Conservation (phyloP, 2,797 vertebrate species). For the Poecilia gillii region DNA sequence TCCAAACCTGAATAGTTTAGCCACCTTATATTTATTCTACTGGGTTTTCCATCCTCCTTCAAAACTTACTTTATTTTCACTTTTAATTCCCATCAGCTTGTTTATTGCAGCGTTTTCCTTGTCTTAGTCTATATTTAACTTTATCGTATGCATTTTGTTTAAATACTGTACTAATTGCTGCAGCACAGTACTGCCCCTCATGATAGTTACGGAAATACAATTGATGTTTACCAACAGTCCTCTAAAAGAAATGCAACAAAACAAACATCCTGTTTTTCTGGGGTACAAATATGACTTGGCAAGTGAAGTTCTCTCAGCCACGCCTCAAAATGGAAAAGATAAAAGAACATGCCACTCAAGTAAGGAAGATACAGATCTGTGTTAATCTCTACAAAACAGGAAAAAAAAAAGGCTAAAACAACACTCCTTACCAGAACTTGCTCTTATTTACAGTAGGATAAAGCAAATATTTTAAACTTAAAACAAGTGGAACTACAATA, state of each 20-base stretch:
- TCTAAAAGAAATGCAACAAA: background rate
- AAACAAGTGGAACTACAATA: background rate
- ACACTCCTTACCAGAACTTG: background rate
- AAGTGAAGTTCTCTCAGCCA: background rate
- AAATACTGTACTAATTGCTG: background rate
- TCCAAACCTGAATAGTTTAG: background rate
- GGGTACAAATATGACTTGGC: background rate
- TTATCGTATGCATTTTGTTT: background rate
- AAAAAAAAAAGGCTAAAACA: background rate
- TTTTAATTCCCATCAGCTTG: background rate
- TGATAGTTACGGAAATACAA: background rate
- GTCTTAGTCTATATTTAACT: background rate
- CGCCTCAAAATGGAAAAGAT: background rate
- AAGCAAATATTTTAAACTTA: background rate
- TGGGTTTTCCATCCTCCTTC: background rate
- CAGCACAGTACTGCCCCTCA: background rate
- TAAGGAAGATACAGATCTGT: background rate
- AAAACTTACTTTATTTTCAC: background rate
- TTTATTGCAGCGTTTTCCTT: background rate
- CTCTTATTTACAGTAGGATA: background rate
- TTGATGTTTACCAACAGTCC: background rate
- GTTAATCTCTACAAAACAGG: background rate
- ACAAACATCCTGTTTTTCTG: background rate
- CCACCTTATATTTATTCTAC: background rate
- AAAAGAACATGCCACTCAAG: background rate